Conservation (phyloP, 2,797 vertebrate genomes). For the Erpetoichthys calabaricus region DNA sequence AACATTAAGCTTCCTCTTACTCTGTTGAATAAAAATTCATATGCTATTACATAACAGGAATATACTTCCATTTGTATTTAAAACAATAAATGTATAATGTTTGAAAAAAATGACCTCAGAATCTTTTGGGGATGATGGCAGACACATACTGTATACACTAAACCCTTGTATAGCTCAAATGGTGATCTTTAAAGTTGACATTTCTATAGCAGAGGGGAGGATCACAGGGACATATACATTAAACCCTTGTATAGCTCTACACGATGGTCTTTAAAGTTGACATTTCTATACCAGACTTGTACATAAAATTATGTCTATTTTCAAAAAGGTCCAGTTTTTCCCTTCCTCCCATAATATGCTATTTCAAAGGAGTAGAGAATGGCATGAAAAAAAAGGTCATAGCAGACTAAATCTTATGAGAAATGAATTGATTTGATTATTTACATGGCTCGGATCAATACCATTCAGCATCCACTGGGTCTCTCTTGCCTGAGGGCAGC, state of each 20-base stretch:
- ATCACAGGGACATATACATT: not conserved
- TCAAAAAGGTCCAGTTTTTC: slow-evolving; percentile 29
- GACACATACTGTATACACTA: too few relatives aligned
- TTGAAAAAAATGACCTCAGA: too few relatives aligned
- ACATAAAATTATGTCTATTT: slow-evolving; percentile 32
- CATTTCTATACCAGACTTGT: slow-evolving; percentile 22
- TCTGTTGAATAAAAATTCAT: too few relatives aligned
- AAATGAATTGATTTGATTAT: slow-evolving; percentile 81
- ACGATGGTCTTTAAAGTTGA: slow-evolving; percentile 16
- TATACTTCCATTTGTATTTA: too few relatives aligned
- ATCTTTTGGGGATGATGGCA: too few relatives aligned
- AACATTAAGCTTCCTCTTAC: too few relatives aligned
- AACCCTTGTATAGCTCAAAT: too few relatives aligned
- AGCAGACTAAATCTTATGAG: slow-evolving; percentile 43
- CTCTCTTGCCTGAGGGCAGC: slow-evolving; percentile 52
- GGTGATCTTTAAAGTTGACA: too few relatives aligned
- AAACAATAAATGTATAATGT: too few relatives aligned
- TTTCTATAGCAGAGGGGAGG: not conserved
- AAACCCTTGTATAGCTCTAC: not conserved
- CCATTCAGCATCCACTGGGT: slow-evolving; percentile 46
- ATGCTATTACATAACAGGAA: too few relatives aligned
- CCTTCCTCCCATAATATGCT: slow-evolving; percentile 22
- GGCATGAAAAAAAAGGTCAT: slow-evolving; percentile 34
- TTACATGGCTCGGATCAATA: slow-evolving; percentile 70
- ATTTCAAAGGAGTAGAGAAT: slow-evolving; percentile 35